Conservation (phyloP, 2,797 vertebrate species). For the Crocodylus rhombifer region DNA sequence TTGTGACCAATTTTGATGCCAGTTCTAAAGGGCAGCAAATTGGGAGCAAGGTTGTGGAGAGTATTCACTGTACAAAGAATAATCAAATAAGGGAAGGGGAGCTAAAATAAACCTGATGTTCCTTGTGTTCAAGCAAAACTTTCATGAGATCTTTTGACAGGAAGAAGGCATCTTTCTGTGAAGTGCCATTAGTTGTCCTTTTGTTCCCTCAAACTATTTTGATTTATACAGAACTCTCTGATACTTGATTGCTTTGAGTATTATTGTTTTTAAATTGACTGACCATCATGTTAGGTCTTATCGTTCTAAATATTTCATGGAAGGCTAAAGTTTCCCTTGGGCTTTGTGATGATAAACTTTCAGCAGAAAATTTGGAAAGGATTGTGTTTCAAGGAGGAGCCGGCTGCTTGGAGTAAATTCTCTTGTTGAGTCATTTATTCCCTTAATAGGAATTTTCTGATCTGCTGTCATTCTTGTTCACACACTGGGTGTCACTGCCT, state of each 20-base stretch:
- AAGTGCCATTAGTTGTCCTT: background rate
- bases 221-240: conserved; percentile 26
- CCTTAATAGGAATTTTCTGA: conserved; percentile 88
- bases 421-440: conserved; percentile 86
- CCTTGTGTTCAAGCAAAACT: background rate
- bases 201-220: background rate
- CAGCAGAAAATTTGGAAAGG: conserved; percentile 75
- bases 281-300: conserved; percentile 57
- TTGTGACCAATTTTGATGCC: background rate
- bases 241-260: conserved; percentile 32
- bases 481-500: conserved; percentile 85
- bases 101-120: background rate
- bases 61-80: background rate
- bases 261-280: conserved; percentile 77
- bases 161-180: conserved; percentile 1
- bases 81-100: conserved; percentile 37
- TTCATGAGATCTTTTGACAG: background rate
- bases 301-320: conserved; percentile 72
- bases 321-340: conserved; percentile 70
- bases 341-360: conserved; percentile 79
- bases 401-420: conserved; percentile 75
- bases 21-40: conserved; percentile 9
- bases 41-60: background rate
- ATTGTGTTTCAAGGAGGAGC: conserved; percentile 79
- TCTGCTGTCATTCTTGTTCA: conserved; percentile 87